Evolutionary conservation across 2,113 vertebrate species (phyloP).

Genomic region (Callionymus lyra): DNA sequence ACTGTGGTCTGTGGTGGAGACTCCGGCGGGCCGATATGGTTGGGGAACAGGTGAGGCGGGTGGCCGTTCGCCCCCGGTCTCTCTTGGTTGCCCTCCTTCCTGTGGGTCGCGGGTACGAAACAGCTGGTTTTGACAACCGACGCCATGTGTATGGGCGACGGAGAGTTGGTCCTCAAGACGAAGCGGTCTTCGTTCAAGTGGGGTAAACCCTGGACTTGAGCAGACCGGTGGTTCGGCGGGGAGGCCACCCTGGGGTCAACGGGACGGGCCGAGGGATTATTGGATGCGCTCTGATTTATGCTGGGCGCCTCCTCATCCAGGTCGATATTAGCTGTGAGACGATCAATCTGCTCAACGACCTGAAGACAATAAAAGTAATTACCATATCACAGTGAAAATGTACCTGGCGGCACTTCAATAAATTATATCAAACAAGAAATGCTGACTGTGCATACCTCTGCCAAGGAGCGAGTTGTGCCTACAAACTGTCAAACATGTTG

Average conservation of each 20-base stretch:
- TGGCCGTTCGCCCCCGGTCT: slow-evolving; percentile 38
- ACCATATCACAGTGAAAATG: no score
- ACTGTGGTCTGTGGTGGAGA: slow-evolving; percentile 27
- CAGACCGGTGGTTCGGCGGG: slow-evolving; percentile 19
- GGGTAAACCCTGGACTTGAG: slow-evolving; percentile 1
- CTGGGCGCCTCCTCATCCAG: slow-evolving; percentile 34
- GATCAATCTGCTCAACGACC: slow-evolving; percentile 71
- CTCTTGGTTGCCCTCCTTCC: slow-evolving; percentile 24
- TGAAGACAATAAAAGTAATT: slow-evolving; percentile 35
- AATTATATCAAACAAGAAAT: no score
- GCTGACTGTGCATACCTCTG: no score
- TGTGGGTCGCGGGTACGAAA: slow-evolving; percentile 25
- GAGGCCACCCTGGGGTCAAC: slow-evolving; percentile 23
- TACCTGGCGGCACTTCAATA: no score
- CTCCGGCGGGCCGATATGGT: slow-evolving; percentile 14
- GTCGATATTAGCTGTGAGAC: slow-evolving; percentile 64
- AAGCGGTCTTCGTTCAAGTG: slow-evolving; percentile 25
- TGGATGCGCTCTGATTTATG: slow-evolving; percentile 14
- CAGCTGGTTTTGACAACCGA: slow-evolving; percentile 54
- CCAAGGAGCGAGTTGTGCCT: no score
- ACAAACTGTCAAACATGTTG: no score
- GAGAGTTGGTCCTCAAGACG: slow-evolving; percentile 50
- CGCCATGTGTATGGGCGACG: slow-evolving; percentile 50
- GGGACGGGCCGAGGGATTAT: slow-evolving; percentile 11
- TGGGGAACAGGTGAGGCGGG: slow-evolving; percentile 30